These are phyloP conservation scores for Pygoscelis adeliae DNA, from an alignment of 2,113 vertebrate species.

Conservation along the genomic window DNA sequence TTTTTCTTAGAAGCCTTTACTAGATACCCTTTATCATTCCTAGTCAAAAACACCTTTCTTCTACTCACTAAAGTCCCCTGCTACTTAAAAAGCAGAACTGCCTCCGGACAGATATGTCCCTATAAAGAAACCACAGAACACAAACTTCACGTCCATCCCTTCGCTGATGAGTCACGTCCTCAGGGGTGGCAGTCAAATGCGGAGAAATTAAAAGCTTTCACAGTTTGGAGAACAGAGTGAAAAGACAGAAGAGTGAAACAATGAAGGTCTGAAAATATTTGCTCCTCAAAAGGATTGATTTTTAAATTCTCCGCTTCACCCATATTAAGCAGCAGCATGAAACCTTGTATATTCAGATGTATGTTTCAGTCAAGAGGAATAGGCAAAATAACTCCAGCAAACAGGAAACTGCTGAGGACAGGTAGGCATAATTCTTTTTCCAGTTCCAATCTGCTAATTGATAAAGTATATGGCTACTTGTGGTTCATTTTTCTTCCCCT, in stretches of 20 bases:
- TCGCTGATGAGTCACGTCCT: neutral
- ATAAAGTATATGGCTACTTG: neutral
- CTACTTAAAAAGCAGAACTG: conserved; percentile 34
- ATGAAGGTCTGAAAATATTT: neutral
- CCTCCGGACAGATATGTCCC: conserved; percentile 33
- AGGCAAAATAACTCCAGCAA: neutral
- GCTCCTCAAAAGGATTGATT: neutral
- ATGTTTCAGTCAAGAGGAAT: neutral
- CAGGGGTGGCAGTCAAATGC: neutral
- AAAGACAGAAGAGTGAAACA: neutral
- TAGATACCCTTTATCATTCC: neutral
- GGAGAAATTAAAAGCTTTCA: conserved; percentile 1
- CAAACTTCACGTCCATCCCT: neutral
- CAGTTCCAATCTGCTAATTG: neutral
- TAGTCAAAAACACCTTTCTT: conserved; percentile 4
- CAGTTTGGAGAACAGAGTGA: neutral
- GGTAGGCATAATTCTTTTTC: neutral
- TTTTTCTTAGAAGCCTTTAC: neutral
- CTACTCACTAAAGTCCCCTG: neutral
- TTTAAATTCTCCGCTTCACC: neutral
- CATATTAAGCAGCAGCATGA: neutral
- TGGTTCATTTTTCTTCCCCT: neutral
- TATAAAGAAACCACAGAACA: neutral
- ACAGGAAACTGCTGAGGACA: neutral
- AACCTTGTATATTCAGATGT: neutral